Percentiles rank a stretch among this genome's conserved stretches.
These are phyloP conservation scores for Heliconius himera DNA, from an alignment of 1,140 invertebrate species.

Conservation along the genomic window DNA sequence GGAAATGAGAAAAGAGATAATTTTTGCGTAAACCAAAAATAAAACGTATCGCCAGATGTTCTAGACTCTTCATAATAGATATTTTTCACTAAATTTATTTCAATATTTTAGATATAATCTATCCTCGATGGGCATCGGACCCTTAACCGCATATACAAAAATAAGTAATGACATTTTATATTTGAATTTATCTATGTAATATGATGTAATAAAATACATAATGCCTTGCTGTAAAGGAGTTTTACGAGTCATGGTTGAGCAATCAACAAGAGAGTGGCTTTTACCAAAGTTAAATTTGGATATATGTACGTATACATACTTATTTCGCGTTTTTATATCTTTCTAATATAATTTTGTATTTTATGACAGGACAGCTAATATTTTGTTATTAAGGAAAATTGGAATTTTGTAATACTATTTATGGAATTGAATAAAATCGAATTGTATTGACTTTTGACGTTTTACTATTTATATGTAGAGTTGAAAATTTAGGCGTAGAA, in stretches of 20 bases:
- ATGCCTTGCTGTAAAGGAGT: constrained; percentile 4
- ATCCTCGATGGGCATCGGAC: not conserved
- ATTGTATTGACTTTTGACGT: too few relatives aligned
- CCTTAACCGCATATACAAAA: not conserved
- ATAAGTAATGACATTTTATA: not conserved
- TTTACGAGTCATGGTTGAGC: constrained; percentile 15
- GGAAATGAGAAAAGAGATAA: too few relatives aligned
- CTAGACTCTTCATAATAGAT: not conserved
- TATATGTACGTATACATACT: not conserved
- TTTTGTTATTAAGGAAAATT: not conserved
- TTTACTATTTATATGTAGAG: too few relatives aligned
- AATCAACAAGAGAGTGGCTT: constrained; percentile 19
- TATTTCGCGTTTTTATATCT: not conserved
- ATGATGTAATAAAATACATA: constrained; percentile 14
- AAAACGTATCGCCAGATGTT: too few relatives aligned
- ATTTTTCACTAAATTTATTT: not conserved
- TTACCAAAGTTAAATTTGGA: constrained; percentile 22
- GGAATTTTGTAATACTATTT: not conserved
- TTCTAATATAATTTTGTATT: constrained; percentile 8
- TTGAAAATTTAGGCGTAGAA: too few relatives aligned
- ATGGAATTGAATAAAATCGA: too few relatives aligned
- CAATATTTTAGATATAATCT: not conserved
- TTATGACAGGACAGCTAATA: not conserved
- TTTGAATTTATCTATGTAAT: not conserved
- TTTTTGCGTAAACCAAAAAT: too few relatives aligned